phyloP scores from a whole-genome alignment of 1,140 invertebrate genomes.

The Copidosoma floridanum region DNA sequence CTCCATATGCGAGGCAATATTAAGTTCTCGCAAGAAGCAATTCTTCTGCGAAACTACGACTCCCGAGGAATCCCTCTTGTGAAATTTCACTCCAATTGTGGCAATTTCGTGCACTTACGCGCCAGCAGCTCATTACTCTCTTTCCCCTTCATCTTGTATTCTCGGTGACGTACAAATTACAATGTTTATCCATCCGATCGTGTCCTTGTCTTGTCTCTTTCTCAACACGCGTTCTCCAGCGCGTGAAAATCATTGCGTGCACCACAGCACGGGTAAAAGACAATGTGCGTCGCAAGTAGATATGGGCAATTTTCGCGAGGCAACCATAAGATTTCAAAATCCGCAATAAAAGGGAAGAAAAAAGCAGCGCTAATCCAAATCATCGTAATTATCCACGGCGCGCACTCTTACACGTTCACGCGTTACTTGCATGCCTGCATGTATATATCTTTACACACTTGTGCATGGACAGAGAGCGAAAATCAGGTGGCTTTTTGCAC shows the following conservation, averaged over 20 bases:
- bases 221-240: neutral
- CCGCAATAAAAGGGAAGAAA: neutral
- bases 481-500: neutral
- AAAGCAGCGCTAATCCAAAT: neutral
- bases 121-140: neutral
- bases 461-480: too few species aligned
- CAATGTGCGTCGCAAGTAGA: neutral
- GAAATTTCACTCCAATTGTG: slow-evolving; percentile 23
- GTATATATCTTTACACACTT: too few species aligned
- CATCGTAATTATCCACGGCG: neutral
- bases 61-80: too few species aligned
- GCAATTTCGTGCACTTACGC: slow-evolving; percentile 13
- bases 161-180: slow-evolving; percentile 14
- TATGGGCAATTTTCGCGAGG: neutral
- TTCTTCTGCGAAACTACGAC: neutral
- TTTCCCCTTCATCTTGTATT: neutral
- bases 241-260: neutral
- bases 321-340: slow-evolving; percentile 12
- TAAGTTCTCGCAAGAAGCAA: neutral
- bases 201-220: neutral
- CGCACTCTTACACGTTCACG: neutral
- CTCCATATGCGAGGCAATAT: neutral
- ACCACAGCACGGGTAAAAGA: neutral
- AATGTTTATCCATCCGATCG: slow-evolving; percentile 15
- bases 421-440: too few species aligned